phyloP scores from a whole-genome alignment of 1,140 invertebrate genomes.

The Bombyx mandarina region DNA sequence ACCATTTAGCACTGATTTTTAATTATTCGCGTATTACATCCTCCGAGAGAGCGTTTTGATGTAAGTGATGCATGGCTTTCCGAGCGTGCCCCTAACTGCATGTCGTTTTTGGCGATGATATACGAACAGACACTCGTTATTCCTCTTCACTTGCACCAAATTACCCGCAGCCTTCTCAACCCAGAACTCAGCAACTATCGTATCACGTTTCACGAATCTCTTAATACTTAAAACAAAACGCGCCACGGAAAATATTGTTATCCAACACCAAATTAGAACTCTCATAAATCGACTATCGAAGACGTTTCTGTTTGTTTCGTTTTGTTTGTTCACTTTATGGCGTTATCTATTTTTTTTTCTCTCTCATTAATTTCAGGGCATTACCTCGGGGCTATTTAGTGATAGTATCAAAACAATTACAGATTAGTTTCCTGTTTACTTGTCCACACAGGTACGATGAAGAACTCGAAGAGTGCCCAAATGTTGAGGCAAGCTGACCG shows the following conservation, averaged over 20 bases:
- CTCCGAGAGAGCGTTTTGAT: conserved; percentile 31
- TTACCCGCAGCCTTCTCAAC: conserved; percentile 8
- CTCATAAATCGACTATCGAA: too few species aligned
- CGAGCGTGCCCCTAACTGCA: conserved; percentile 47
- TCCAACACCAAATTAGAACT: too few species aligned
- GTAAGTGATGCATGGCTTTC: conserved; percentile 68
- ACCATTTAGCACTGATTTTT: neutral
- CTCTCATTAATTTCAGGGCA: conserved; percentile 19
- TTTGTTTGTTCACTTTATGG: conserved; percentile 16
- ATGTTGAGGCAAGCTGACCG: conserved; percentile 70
- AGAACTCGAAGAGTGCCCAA: conserved; percentile 71
- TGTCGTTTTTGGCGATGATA: conserved; percentile 42
- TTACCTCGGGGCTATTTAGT: conserved; percentile 18
- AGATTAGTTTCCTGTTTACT: conserved; percentile 53
- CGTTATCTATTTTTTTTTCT: conserved; percentile 19
- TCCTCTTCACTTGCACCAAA: conserved; percentile 1
- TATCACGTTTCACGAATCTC: conserved; percentile 5
- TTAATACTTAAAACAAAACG: too few species aligned
- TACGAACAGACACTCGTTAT: conserved; percentile 14
- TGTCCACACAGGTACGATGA: conserved; percentile 69
- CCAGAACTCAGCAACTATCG: conserved; percentile 11
- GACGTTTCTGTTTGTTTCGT: neutral
- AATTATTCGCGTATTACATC: conserved; percentile 19
- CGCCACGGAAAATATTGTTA: too few species aligned
- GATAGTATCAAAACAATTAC: conserved; percentile 31